Conservation (phyloP, 2,113 vertebrate genomes). For the Lota lota region DNA sequence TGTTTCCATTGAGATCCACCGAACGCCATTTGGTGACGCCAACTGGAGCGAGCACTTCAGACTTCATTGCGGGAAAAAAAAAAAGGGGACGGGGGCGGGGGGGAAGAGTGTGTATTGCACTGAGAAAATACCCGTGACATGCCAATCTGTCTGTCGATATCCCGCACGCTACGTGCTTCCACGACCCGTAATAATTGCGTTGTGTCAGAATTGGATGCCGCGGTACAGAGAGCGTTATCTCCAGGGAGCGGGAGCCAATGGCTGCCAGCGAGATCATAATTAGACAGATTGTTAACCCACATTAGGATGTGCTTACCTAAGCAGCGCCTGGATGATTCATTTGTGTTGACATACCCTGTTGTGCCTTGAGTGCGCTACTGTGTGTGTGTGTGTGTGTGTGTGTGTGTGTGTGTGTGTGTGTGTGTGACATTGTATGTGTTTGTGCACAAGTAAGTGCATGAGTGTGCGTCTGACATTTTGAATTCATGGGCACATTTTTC, state of each 20-base stretch:
- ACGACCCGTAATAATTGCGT: slow-evolving; percentile 30
- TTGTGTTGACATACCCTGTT: slow-evolving; percentile 33
- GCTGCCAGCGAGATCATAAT: slow-evolving; percentile 40
- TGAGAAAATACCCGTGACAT: slow-evolving; percentile 16
- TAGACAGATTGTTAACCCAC: slow-evolving; percentile 51
- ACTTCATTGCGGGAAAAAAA: too few species aligned
- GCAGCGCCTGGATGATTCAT: slow-evolving; percentile 31
- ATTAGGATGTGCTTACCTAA: slow-evolving; percentile 50
- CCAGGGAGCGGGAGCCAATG: slow-evolving; percentile 29
- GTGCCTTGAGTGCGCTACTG: slow-evolving; percentile 24
- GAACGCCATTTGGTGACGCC: too few species aligned
- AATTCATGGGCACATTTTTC: background rate
- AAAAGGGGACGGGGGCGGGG: background rate
- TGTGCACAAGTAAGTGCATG: background rate
- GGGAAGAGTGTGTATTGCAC: slow-evolving; percentile 1
- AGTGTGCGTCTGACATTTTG: background rate
- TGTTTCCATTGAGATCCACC: too few species aligned
- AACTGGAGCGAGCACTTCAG: too few species aligned
- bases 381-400: background rate
- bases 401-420: background rate
- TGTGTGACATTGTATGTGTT: background rate
- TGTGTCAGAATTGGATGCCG: slow-evolving; percentile 29
- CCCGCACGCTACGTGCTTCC: slow-evolving; percentile 15
- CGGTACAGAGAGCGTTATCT: slow-evolving; percentile 1
- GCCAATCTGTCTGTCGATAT: slow-evolving; percentile 29